phyloP scores from a whole-genome alignment of 2,888 invertebrate genomes.

The Serripes groenlandicus region DNA sequence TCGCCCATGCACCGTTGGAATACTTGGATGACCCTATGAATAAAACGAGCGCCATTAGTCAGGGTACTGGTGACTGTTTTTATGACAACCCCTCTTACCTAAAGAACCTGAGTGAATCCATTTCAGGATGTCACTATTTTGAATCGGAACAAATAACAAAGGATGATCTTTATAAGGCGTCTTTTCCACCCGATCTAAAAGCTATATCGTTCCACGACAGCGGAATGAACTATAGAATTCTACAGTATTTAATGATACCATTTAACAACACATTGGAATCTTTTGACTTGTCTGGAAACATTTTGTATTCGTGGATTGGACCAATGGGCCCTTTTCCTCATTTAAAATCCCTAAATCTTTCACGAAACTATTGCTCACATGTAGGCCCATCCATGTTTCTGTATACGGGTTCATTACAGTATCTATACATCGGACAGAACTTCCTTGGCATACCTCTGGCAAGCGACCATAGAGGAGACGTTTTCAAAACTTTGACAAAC shows the following conservation, averaged over 20 bases:
- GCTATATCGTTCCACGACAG: background rate
- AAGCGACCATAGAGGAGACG: background rate
- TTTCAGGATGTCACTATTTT: background rate
- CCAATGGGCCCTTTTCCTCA: slow-evolving; percentile 19
- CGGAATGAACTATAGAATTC: slow-evolving; percentile 15
- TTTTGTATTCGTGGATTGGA: slow-evolving; percentile 24
- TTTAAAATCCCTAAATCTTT: slow-evolving; percentile 31
- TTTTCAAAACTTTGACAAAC: slow-evolving; percentile 28
- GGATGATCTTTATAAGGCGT: background rate
- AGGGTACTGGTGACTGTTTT: background rate
- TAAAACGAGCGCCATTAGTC: background rate
- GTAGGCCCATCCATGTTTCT: slow-evolving; percentile 12
- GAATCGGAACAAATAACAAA: background rate
- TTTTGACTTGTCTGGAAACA: slow-evolving; percentile 38
- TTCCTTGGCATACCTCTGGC: slow-evolving; percentile 29
- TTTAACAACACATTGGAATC: slow-evolving; percentile 17
- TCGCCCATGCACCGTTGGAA: background rate
- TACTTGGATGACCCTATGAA: background rate
- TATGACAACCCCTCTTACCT: background rate
- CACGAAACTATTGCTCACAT: slow-evolving; percentile 33
- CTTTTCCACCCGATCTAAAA: slow-evolving; percentile 7
- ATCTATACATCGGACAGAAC: slow-evolving; percentile 36
- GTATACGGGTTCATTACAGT: background rate
- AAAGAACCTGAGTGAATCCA: background rate
- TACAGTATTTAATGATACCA: background rate